These are phyloP conservation scores for Brachionus plicatilis DNA, from an alignment of 1,140 invertebrate genomes.

Conservation along the genomic window DNA sequence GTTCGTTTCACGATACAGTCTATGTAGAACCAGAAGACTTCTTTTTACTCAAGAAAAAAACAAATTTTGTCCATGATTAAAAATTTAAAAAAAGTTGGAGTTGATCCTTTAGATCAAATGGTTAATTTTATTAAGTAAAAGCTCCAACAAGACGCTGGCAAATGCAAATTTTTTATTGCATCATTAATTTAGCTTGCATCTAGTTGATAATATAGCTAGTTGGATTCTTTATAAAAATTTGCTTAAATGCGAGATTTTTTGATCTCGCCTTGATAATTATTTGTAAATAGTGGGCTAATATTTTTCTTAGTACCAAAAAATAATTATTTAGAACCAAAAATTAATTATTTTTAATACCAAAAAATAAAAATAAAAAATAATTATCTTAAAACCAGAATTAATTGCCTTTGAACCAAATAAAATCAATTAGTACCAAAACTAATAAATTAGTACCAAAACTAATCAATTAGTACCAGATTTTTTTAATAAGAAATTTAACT, in stretches of 20 bases:
- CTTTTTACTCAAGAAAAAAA: background rate
- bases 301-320: too few relatives aligned
- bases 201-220: too few relatives aligned
- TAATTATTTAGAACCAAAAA: too few relatives aligned
- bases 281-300: too few relatives aligned
- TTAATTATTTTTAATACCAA: too few relatives aligned
- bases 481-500: too few relatives aligned
- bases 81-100: background rate
- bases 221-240: background rate
- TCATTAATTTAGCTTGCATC: background rate
- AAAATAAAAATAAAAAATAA: too few relatives aligned
- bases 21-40: background rate
- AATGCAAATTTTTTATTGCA: background rate
- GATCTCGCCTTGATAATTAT: background rate
- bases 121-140: background rate
- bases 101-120: background rate
- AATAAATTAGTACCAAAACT: too few relatives aligned
- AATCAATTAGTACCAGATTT: too few relatives aligned
- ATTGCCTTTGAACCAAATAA: too few relatives aligned
- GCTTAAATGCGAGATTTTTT: background rate
- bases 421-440: too few relatives aligned
- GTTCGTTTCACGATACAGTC: background rate
- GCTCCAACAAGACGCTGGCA: background rate
- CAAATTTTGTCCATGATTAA: background rate
- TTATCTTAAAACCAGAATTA: too few relatives aligned